These are phyloP conservation scores for Heterotilapia buettikoferi DNA, from an alignment of 2,113 vertebrate genomes.

Conservation along the genomic window DNA sequence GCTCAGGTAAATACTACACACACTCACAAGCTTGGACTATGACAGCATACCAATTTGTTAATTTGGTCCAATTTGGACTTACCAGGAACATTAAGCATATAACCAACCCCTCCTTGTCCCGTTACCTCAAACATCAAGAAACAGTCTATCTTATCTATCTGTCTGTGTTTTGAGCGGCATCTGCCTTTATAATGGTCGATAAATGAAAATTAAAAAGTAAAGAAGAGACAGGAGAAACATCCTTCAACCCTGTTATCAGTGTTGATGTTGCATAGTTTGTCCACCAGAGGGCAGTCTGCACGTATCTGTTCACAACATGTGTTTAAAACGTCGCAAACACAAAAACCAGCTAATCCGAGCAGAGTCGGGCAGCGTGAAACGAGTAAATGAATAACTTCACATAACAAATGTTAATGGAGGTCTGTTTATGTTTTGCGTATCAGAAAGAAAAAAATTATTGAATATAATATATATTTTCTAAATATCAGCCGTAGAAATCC, in stretches of 20 bases:
- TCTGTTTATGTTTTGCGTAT: neutral
- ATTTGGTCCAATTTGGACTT: neutral
- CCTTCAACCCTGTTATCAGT: neutral
- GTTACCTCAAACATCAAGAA: neutral
- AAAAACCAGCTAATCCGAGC: neutral
- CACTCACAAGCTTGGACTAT: neutral
- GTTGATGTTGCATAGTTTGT: neutral
- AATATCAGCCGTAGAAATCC: neutral
- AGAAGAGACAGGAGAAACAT: neutral
- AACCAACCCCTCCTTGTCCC: neutral
- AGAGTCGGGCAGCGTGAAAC: neutral
- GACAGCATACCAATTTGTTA: neutral
- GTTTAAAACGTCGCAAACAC: neutral
- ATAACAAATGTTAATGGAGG: neutral
- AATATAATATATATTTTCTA: neutral
- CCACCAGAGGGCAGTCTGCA: neutral
- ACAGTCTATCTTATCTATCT: neutral
- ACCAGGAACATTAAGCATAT: neutral
- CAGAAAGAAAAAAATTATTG: neutral
- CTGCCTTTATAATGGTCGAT: neutral
- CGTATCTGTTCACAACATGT: neutral
- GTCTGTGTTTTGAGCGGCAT: rapidly evolving
- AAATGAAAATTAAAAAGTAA: neutral
- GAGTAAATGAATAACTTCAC: neutral
- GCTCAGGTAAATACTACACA: constrained; percentile 54